Base-by-base conservation (phyloP, 2,888 invertebrate genomes). In the Meghimatium bilineatum region DNA sequence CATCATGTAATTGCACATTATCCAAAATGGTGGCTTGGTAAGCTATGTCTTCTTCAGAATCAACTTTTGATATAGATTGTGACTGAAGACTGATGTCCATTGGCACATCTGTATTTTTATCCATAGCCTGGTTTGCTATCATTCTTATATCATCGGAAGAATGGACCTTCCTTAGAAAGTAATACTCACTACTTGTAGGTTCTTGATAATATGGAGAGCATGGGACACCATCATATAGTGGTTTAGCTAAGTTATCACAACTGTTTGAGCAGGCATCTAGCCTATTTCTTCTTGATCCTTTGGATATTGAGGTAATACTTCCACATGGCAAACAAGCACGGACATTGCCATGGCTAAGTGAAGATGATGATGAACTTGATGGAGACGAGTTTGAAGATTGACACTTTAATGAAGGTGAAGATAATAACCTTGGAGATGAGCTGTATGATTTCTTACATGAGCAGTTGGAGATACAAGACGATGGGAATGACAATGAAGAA, bases 381-480 rank as follows among this genome's bases (percentile, higher is more conserved):
- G 44, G 44, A 8, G 76, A 71, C 38, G 83, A 77, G 17, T 75
- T 44, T 56, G 52, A 36, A 71, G 80, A 80, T 29, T 44, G 38
- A 49, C 26, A 72, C 26, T 29, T 17, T 34, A 71, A n/a, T 23
- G 80, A 84, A 23, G 72, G 71, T 3, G 84, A 84, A 63, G 84
- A 80, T 14, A 75, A 34, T 44, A 78, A n/a, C 1, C 49, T 20
- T n/a, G 83, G 78, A 32, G 17, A 26, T 74, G 66, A 82, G 2
- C 38, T 78, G 32, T 71, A 56, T 17, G 63, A 82, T 63, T 75
- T 52, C 67, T 69, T 71, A 29, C 80, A 85, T 8, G 82, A 82
- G 52, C 84, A 85, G 74, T 84, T 83, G 23, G 85, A 86, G 32
- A 86, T 79, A 36, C 85, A 74, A 36, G 79, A 79, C 10, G 72